Percentiles rank a stretch among this genome's conserved stretches.
Conservation (phyloP, 1,140 invertebrate genomes). For the Radopholus similis region DNA sequence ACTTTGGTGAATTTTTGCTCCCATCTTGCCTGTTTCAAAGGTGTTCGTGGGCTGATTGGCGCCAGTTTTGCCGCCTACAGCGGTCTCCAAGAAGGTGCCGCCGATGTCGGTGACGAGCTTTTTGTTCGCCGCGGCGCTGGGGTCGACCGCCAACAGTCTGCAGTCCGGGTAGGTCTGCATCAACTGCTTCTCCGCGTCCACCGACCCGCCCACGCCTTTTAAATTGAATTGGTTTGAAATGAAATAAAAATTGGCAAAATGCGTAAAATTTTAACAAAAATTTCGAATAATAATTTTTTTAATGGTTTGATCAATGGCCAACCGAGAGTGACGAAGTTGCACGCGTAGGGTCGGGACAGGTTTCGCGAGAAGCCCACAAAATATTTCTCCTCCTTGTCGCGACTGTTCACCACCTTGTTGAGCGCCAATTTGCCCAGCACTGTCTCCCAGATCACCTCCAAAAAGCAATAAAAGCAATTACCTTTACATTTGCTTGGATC, state of each 20-base stretch:
- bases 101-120: not conserved
- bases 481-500: too few species aligned
- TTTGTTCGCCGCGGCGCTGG: not conserved
- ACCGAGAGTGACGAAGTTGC: not conserved
- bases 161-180: slow-evolving; percentile 2
- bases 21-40: not conserved
- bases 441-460: not conserved
- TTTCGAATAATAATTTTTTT: not conserved
- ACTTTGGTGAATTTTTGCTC: too few species aligned
- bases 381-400: not conserved
- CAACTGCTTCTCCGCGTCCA: slow-evolving; percentile 4
- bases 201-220: slow-evolving; percentile 6
- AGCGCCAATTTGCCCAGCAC: not conserved
- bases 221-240: not conserved
- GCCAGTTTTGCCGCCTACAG: not conserved
- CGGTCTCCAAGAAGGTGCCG: not conserved
- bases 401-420: not conserved
- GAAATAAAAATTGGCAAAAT: too few species aligned
- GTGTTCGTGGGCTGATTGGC: not conserved
- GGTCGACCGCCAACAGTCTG: not conserved
- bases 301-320: too few species aligned
- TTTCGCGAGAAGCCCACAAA: not conserved
- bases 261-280: not conserved
- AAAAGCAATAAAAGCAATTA: too few species aligned
- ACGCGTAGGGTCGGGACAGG: not conserved